A percentile compares a stretch with the other conserved stretches of the same genome.
phyloP scores from a whole-genome alignment of 1,140 invertebrate species.

The Drosophila ogumai region DNA sequence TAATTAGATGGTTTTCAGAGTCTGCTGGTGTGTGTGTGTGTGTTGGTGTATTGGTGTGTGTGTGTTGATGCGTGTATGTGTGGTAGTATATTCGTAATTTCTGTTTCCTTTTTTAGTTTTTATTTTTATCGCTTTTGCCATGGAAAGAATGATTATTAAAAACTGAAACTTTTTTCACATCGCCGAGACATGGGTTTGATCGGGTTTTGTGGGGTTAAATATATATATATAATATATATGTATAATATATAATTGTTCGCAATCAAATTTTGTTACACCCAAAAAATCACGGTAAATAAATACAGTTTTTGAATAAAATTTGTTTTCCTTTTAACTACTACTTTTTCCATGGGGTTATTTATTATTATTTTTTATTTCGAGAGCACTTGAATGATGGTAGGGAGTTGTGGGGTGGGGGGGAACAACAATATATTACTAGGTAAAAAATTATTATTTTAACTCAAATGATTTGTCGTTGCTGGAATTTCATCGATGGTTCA shows the following conservation, averaged over 20 bases:
- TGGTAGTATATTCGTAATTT: constrained; percentile 41
- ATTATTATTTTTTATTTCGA: constrained; percentile 18
- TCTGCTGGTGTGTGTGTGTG: constrained; percentile 38
- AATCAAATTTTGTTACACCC: constrained; percentile 80
- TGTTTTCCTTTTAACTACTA: constrained; percentile 18
- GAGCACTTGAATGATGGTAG: constrained; percentile 32
- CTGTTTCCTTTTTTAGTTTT: constrained; percentile 21
- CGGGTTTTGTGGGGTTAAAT: constrained; percentile 19
- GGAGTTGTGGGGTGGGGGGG: neutral
- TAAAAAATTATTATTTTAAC: constrained; percentile 35
- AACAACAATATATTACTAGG: constrained; percentile 32
- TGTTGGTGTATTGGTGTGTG: constrained; percentile 45
- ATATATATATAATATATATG: neutral
- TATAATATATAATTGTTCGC: constrained; percentile 51
- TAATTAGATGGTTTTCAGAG: constrained; percentile 62
- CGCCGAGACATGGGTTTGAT: constrained; percentile 28
- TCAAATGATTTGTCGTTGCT: constrained; percentile 28
- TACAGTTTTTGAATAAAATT: constrained; percentile 29
- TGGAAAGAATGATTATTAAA: constrained; percentile 32
- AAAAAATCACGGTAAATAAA: constrained; percentile 58
- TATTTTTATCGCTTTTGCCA: constrained; percentile 39
- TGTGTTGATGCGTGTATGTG: constrained; percentile 36
- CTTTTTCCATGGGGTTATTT: constrained; percentile 34
- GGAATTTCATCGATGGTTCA: constrained; percentile 14
- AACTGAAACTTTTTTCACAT: constrained; percentile 40